Evolutionary conservation across 1,140 invertebrate species (phyloP).

Genomic region (Trypoxylus dichotomus): DNA sequence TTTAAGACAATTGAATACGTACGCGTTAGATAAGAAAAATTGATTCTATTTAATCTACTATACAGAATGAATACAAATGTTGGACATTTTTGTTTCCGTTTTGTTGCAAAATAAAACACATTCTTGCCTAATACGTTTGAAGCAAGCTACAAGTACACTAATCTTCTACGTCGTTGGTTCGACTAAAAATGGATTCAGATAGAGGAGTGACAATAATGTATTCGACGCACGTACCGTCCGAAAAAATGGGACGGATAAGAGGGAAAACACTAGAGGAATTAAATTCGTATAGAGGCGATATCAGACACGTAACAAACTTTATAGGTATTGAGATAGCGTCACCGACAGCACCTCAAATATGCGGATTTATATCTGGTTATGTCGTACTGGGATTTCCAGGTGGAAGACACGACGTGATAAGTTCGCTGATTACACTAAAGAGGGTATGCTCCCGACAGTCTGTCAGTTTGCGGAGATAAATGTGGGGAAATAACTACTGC

Average conservation of each 20-base stretch:
- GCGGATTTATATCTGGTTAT: not conserved
- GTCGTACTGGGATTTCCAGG: not conserved
- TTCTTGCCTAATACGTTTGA: no score
- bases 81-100: no score
- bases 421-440: not conserved
- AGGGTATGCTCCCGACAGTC: not conserved
- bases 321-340: not conserved
- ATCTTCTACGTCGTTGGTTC: not conserved
- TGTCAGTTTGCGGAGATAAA: not conserved
- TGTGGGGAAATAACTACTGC: no score
- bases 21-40: no score
- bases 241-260: conserved; percentile 10
- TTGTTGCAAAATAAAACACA: no score
- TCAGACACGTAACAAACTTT: conserved; percentile 20
- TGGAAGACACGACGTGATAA: not conserved
- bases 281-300: not conserved
- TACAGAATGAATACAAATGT: no score
- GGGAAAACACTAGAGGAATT: conserved; percentile 12
- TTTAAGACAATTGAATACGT: no score
- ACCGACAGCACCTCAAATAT: not conserved
- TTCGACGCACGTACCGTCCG: not conserved
- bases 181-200: not conserved
- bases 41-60: no score
- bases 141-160: not conserved
- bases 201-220: not conserved